Conservation (phyloP, 2,797 vertebrate species). For the Sebastes oblongus region DNA sequence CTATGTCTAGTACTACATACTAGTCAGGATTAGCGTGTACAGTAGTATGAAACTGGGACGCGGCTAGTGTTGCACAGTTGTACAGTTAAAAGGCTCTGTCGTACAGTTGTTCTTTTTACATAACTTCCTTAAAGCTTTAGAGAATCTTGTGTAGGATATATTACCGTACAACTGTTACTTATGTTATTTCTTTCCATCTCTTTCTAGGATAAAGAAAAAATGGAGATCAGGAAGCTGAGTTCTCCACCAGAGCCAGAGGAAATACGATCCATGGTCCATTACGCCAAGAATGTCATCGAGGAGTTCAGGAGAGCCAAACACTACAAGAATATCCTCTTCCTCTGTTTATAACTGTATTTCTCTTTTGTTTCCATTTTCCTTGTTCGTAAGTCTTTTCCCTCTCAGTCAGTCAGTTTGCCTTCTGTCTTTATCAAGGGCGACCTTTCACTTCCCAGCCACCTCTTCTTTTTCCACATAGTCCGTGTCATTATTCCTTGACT, state of each 20-base stretch:
- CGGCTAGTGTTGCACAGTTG: not conserved
- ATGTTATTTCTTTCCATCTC: not conserved
- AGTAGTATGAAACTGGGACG: not conserved
- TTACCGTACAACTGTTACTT: not conserved
- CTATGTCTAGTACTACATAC: not conserved
- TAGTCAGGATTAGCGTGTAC: not conserved
- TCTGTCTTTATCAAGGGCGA: not conserved
- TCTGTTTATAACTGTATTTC: not conserved
- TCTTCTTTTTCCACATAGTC: not conserved
- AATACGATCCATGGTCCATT: conserved; percentile 88
- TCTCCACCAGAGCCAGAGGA: conserved; percentile 83
- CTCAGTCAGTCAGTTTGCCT: not conserved
- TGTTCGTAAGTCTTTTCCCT: not conserved
- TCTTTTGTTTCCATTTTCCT: not conserved
- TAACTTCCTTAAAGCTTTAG: not conserved
- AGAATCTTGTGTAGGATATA: not conserved
- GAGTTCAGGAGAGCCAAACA: conserved; percentile 98
- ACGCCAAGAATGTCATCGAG: conserved; percentile 94
- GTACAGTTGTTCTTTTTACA: not conserved
- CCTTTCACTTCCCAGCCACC: not conserved
- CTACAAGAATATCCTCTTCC: conserved; percentile 99
- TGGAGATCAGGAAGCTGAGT: conserved; percentile 85
- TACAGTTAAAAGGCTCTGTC: not conserved
- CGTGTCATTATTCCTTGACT: conserved; percentile 83
- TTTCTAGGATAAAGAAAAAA: conserved; percentile 91